Conservation (phyloP, 1,140 invertebrate species). For the Bombus confusus region DNA sequence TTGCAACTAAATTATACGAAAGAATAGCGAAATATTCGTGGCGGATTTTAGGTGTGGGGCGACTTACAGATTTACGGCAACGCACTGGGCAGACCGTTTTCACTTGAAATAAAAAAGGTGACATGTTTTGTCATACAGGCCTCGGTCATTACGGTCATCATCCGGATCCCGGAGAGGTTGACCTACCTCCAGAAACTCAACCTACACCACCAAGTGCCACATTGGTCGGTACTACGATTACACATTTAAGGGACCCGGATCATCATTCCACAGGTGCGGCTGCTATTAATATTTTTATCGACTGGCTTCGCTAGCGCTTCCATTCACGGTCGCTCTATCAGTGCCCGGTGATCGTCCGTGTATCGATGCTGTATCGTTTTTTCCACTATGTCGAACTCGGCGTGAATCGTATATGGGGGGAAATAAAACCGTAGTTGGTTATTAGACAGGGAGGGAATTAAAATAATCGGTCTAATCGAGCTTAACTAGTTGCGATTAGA, state of each 20-base stretch:
- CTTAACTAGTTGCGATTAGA: conserved; percentile 81
- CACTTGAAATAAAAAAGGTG: conserved; percentile 81
- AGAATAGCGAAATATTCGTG: no score
- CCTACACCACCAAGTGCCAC: conserved; percentile 83
- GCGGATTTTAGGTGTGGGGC: conserved; percentile 72
- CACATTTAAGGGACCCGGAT: conserved; percentile 79
- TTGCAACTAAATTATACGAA: background rate
- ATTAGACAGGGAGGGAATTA: conserved; percentile 80
- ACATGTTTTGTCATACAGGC: conserved; percentile 83
- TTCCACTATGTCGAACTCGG: background rate
- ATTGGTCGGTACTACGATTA: conserved; percentile 82
- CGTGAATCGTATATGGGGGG: background rate
- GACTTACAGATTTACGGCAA: conserved; percentile 59
- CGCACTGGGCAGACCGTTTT: conserved; percentile 72
- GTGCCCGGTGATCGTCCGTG: no score
- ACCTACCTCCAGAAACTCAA: conserved; percentile 81
- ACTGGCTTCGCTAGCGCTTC: background rate
- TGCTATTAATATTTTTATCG: background rate
- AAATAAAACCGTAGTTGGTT: conserved; percentile 66
- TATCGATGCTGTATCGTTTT: background rate
- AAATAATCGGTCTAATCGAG: conserved; percentile 82
- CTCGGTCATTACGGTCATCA: conserved; percentile 82
- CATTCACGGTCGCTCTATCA: background rate
- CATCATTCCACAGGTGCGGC: conserved; percentile 78
- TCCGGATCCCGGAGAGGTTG: conserved; percentile 81